Percentiles rank a stretch among this genome's conserved stretches.
phyloP scores from a whole-genome alignment of 2,797 vertebrate species.

The Sternotherus odoratus region DNA sequence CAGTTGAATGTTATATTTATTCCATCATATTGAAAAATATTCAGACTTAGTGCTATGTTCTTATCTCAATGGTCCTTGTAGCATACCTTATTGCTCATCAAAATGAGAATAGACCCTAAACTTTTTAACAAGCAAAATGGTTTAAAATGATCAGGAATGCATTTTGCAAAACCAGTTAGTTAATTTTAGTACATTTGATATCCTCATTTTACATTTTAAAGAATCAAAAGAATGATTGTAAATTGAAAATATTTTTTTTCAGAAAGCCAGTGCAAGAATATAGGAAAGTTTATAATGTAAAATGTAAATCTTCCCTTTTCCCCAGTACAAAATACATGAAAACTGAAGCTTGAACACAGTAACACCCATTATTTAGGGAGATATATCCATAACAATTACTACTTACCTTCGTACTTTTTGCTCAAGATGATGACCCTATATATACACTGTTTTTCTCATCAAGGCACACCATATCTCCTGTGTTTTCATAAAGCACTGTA shows the following conservation, averaged over 20 bases:
- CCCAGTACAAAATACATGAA: conserved; percentile 61
- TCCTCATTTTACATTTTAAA: conserved; percentile 59
- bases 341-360: conserved; percentile 46
- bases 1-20: neutral
- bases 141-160: conserved; percentile 2
- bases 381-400: conserved; percentile 49
- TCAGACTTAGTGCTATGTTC: neutral
- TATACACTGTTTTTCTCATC: conserved; percentile 62
- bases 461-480: conserved; percentile 24
- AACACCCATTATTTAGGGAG: conserved; percentile 56
- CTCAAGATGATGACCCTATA: conserved; percentile 51
- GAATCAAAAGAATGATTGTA: conserved; percentile 15
- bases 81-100: neutral
- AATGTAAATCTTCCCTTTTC: conserved; percentile 27
- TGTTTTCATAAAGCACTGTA: conserved; percentile 61
- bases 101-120: neutral
- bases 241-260: conserved; percentile 57
- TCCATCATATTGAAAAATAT: neutral
- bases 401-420: conserved; percentile 56
- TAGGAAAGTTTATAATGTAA: conserved; percentile 58
- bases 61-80: neutral
- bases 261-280: conserved; percentile 3
- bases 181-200: conserved; percentile 1
- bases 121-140: neutral
- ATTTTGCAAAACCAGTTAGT: conserved; percentile 41